These are phyloP conservation scores for Myotis pilosus DNA, from an alignment of 2,797 vertebrate genomes.

Conservation along the genomic window DNA sequence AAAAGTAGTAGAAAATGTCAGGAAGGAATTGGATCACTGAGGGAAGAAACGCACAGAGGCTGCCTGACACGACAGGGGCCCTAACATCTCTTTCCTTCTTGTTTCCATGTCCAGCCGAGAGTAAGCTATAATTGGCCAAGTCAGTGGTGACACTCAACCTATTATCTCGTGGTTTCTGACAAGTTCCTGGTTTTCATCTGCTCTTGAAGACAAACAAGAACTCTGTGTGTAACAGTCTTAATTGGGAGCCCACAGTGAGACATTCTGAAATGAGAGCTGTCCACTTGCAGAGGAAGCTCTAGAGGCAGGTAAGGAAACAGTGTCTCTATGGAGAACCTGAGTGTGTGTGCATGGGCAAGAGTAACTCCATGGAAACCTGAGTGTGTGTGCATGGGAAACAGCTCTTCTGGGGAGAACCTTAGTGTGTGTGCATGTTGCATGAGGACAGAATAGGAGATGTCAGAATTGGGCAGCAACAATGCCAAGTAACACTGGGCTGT, in stretches of 20 bases:
- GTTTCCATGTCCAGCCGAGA: background rate
- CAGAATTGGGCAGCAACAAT: background rate
- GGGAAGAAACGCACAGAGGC: background rate
- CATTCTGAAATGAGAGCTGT: background rate
- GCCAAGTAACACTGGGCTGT: rapidly evolving
- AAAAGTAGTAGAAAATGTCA: background rate
- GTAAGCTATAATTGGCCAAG: background rate
- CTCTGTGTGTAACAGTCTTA: background rate
- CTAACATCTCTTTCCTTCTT: background rate
- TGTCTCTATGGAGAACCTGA: background rate
- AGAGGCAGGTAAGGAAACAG: slow-evolving; percentile 52
- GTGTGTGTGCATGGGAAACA: background rate
- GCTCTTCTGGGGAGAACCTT: background rate
- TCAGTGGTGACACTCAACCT: background rate
- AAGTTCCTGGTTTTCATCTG: slow-evolving; percentile 67
- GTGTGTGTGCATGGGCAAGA: too few relatives aligned
- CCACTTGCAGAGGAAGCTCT: background rate
- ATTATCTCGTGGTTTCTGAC: slow-evolving; percentile 33
- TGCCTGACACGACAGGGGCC: background rate
- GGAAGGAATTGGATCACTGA: background rate
- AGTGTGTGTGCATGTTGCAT: rapidly evolving
- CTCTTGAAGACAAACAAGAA: background rate
- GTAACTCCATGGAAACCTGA: background rate
- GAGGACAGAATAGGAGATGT: background rate
- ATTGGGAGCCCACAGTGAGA: background rate